Base-by-base conservation (phyloP, 2,888 invertebrate species). In the Lycocerus yunnanus region DNA sequence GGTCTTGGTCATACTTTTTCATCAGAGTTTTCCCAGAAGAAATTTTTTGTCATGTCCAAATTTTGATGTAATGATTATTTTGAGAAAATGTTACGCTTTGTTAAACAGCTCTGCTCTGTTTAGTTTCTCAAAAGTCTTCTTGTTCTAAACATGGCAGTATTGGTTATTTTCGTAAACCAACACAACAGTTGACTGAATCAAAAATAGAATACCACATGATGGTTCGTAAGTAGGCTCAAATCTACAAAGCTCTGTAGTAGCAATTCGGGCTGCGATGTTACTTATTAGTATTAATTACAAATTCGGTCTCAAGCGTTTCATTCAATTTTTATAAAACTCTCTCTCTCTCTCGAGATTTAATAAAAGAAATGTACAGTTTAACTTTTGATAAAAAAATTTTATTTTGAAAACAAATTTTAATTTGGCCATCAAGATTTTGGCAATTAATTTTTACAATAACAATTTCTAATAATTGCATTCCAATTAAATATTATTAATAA, bases 61-160 rank as follows among this genome's bases (percentile, higher is more conserved):
- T 43, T 43, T 43, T n/a, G 43, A 43, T 24, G 27, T 11, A 27
- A 27, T 13, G 27, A 27, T 11, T 13, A 27, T 27, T 27, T 27
- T 13, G 13, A 4, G 13, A n/a, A 13, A 43, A 43, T 43, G 43
- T 43, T 5, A 27, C 27, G 13, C 5, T 27, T 27, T n/a, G 27
- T 27, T 13, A 0, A 13, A 3, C 43, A n/a, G 43, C 43, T 43
- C 43, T 6, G n/a, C n/a, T n/a, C 43, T n/a, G 8, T n/a, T 43
- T 43, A 43, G 43, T 43, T 43, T 43, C 6, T n/a, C 6, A 43
- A 43, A 43, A 5, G n/a, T n/a, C 6, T 43, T 43, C 75, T 78
- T 68, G 75, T 71, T 74, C 76, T 78, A 78, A 78, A 76, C 73
- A 78, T 75, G 78, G 75, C 71, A 70, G 76, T 75, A 71, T 73